A percentile compares a stretch with the other conserved stretches of the same genome.
These are phyloP conservation scores for Amphiprion ocellaris DNA, from an alignment of 2,113 vertebrate species.

Conservation along the genomic window DNA sequence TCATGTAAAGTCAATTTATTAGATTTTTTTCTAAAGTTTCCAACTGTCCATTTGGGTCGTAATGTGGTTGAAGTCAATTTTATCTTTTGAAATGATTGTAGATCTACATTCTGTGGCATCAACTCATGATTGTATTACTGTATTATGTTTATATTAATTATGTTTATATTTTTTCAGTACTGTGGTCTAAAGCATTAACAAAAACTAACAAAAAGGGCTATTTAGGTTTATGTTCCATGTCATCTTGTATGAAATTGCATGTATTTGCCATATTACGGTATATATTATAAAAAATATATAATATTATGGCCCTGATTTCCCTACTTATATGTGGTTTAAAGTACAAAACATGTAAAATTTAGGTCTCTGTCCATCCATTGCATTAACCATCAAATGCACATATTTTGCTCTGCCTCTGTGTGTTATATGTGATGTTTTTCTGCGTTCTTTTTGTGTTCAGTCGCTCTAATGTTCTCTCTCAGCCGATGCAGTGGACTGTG, in stretches of 20 bases:
- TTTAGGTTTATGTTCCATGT: no score
- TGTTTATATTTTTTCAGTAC: no score
- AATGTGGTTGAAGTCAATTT: background rate
- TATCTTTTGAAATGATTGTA: background rate
- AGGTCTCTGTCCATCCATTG: background rate
- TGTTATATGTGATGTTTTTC: conserved; percentile 19
- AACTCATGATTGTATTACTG: background rate
- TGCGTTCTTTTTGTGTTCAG: conserved; percentile 4
- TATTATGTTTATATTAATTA: background rate
- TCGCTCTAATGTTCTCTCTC: conserved; percentile 31
- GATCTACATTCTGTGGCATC: background rate
- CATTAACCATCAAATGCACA: background rate
- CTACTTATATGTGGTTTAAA: background rate
- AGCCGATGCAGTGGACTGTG: conserved; percentile 37
- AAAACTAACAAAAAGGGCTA: no score
- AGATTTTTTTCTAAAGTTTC: no score
- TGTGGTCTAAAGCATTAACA: no score
- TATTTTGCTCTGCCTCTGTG: background rate
- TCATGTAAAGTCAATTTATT: no score
- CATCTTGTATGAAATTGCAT: no score
- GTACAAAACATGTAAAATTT: background rate
- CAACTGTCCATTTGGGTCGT: no score
- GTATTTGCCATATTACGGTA: no score
- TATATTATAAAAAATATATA: no score
- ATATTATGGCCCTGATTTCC: no score